Base-by-base conservation (phyloP, 2,888 invertebrate genomes). In the Eupithecia abbreviata region DNA sequence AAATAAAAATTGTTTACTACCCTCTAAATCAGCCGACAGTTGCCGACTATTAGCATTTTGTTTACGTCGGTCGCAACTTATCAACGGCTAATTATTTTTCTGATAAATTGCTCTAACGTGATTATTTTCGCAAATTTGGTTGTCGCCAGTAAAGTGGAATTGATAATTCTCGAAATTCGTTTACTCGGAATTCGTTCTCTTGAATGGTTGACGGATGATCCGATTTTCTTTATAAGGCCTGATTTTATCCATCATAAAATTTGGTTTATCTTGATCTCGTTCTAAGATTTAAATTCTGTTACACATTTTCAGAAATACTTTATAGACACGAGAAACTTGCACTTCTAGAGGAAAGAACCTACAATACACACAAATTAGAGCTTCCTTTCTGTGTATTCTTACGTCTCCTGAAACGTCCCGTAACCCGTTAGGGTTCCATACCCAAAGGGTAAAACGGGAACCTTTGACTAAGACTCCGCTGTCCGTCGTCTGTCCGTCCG, bases 41-140 rank as follows among this genome's bases (percentile, higher is more conserved):
- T 72, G 74, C 51, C 7, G n/a, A 43, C 69, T 72, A 62, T 76
- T 75, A 72, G 72, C 72, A 69, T 76, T 72, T 69, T 72, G 71
- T 69, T 69, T 69, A 69, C 69, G 18, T 18, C 18, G 12, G 18
- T 69, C 49, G 62, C 62, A 10, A 42, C 43, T 47, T 72, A 72
- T 75, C 62, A 76, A 72, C 42, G 42, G 45, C 15, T 49, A 68
- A 75, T 75, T 72, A 68, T 72, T 45, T 72, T 72, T 69, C 43
- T 49, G 68, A 76, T 76, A 18, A 62, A 72, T 76, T 49, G 75
- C 62, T 76, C 49, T 73, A 69, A 73, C 71, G 76, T 76, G 75
- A 73, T 66, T 42, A 66, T 66, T 66, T 66, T 41, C 66, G 15
- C 15, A 66, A 42, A 41, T 66, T 66, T 41, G 6, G 6, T 15